Base-by-base conservation (phyloP, 2,888 invertebrate genomes). In the Troides helena region DNA sequence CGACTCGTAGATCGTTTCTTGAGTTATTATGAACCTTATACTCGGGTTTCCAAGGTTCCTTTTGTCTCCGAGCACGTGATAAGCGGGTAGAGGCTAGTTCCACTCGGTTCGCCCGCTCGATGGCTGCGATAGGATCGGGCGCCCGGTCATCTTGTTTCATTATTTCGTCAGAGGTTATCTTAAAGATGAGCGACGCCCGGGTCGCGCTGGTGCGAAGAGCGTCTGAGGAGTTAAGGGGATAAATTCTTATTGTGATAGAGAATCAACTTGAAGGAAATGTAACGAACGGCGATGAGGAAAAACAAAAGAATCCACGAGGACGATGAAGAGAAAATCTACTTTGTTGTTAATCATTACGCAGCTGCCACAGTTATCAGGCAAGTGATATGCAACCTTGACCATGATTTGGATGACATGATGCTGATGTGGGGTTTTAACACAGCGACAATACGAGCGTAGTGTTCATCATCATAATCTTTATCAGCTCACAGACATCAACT, bases 141-240 rank as follows among this genome's bases (percentile, higher is more conserved):
- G 72, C 69, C 67, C 36, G 76, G 77, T 79, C 81, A 82, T 86
- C 85, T 84, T 83, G 85, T 86, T 86, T 85, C 85, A 83, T 84
- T 86, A 85, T 85, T 85, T 82, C 82, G 79, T 79, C 78, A 78
- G 71, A 68, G 72, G 73, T 75, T 77, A 77, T 76, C 77, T 75
- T 63, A 67, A 70, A 76, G 77, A 78, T 79, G 79, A 77, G 76
- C 75, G 79, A 79, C 78, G 77, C 75, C 77, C 74, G 74, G 73
- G 74, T 77, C 74, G 73, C 72, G 74, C 79, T 79, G 81, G 78
- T 80, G 75, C 77, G 75, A 74, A 75, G 71, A 71, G 72, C 59
- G 69, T 70, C 71, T 71, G 65, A 71, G 72, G 67, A 21, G 25
- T 61, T 18, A 17, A 50, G 30, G 30, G 50, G 57, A 70, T 53